Base-by-base conservation (phyloP, 2,888 invertebrate genomes). In the Caradrina kadenii region DNA sequence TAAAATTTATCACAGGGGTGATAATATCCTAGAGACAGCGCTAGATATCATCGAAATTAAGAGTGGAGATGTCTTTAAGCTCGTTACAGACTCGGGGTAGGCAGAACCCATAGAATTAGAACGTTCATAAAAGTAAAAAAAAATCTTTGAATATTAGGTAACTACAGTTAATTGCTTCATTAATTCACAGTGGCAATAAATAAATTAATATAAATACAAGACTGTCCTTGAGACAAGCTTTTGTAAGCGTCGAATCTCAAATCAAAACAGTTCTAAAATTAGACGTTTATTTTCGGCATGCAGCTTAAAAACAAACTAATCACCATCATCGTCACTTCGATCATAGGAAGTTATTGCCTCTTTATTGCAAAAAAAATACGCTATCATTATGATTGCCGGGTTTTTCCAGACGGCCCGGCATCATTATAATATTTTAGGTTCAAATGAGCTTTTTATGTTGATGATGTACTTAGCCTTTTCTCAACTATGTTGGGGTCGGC, bases 361-460 rank as follows among this genome's bases (percentile, higher is more conserved):
- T 26, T 48, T 3, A 42, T 45, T n/a, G 21, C 39, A 70, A 71
- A 71, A 71, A 71, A 74, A 60, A 15, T 26, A 31, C 17, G 13
- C 26, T 13, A 49, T n/a, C 22, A 53, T 45, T 21, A 69, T 48
- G 35, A n/a, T 11, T 42, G 17, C 48, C 11, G 26, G 52, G 21
- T 22, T 62, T 76, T 76, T 13, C 48, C 70, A 13, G 39, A 13
- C 55, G n/a, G 19, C n/a, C n/a, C 13, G 21, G 0, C 35, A 17
- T 53, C 52, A 58, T 66, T 39, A 58, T 39, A 71, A 56, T 21
- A 21, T 49, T 55, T 68, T 26, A 15, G 42, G 8, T n/a, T 11
- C 19, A 35, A 60, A 45, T 60, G 54, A 60, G 10, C n/a, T 73
- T 76, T 69, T 76, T 76, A 69, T 59, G 39, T 59, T 45, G 21